Percentiles rank a stretch among this genome's conserved stretches.
Conservation (phyloP, 2,113 vertebrate genomes). For the Pitta sordida region DNA sequence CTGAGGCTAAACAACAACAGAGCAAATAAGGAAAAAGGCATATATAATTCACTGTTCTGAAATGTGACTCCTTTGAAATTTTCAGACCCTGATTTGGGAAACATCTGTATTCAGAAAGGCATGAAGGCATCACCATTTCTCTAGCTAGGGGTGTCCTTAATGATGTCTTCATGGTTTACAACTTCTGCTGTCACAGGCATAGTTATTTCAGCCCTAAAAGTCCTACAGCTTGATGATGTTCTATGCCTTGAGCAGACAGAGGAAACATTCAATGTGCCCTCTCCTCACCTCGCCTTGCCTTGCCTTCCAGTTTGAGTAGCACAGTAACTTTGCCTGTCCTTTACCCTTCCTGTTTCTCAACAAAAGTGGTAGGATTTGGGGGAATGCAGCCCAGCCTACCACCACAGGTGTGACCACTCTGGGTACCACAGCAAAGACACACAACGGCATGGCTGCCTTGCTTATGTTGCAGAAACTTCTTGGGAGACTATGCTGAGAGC, state of each 20-base stretch:
- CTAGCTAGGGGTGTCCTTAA: neutral
- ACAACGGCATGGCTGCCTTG: fast-evolving
- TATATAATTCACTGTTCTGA: neutral
- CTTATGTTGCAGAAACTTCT: neutral
- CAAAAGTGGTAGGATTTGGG: neutral
- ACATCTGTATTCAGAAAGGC: neutral
- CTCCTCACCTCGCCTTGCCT: fast-evolving
- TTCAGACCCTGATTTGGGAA: neutral
- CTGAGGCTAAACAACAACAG: neutral
- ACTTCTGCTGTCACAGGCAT: neutral
- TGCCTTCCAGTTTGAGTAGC: no score
- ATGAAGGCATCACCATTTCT: neutral
- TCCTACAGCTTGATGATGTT: neutral
- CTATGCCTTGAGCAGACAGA: neutral
- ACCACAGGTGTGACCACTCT: fast-evolving
- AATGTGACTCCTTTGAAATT: neutral
- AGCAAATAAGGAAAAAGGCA: neutral
- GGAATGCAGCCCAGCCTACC: neutral
- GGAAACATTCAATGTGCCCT: fast-evolving
- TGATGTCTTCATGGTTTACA: neutral
- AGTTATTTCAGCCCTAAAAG: neutral
- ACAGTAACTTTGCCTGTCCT: neutral
- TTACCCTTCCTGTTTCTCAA: neutral
- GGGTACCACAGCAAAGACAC: neutral
- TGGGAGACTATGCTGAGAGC: neutral